A percentile compares a stretch with the other conserved stretches of the same genome.
These are phyloP conservation scores for Halictus rubicundus DNA, from an alignment of 1,140 invertebrate genomes.

Conservation along the genomic window DNA sequence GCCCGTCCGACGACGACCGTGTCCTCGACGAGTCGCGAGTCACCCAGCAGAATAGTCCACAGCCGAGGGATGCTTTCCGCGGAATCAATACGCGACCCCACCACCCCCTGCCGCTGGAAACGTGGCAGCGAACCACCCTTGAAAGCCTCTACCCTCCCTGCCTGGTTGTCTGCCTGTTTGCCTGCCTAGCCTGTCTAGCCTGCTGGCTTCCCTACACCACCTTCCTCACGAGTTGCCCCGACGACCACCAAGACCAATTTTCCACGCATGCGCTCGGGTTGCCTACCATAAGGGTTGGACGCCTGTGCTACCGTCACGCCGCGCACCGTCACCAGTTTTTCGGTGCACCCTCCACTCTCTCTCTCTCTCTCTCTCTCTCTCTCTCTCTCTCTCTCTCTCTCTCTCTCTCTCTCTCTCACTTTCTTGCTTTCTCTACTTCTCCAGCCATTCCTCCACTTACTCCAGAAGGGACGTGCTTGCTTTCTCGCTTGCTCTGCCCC, in stretches of 20 bases:
- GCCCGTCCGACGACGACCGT: slow-evolving; percentile 52
- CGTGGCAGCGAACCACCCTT: slow-evolving; percentile 69
- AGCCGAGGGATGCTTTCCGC: slow-evolving; percentile 67
- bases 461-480: too few relatives aligned
- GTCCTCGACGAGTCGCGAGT: slow-evolving; percentile 66
- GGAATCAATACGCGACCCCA: slow-evolving; percentile 76
- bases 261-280: background rate
- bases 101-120: slow-evolving; percentile 65
- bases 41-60: slow-evolving; percentile 39
- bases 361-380: too few relatives aligned
- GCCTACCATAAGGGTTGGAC: too few relatives aligned
- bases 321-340: background rate
- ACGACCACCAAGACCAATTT: background rate
- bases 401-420: too few relatives aligned
- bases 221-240: background rate
- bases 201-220: background rate
- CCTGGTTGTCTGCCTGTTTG: background rate
- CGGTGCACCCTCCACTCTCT: too few relatives aligned
- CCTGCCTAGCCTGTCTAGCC: background rate
- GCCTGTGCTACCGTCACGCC: background rate
- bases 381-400: too few relatives aligned
- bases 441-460: too few relatives aligned
- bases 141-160: slow-evolving; percentile 13
- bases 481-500: background rate
- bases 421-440: too few relatives aligned